Conservation (phyloP, 2,888 invertebrate genomes). For the Ditylenchus weischeri region DNA sequence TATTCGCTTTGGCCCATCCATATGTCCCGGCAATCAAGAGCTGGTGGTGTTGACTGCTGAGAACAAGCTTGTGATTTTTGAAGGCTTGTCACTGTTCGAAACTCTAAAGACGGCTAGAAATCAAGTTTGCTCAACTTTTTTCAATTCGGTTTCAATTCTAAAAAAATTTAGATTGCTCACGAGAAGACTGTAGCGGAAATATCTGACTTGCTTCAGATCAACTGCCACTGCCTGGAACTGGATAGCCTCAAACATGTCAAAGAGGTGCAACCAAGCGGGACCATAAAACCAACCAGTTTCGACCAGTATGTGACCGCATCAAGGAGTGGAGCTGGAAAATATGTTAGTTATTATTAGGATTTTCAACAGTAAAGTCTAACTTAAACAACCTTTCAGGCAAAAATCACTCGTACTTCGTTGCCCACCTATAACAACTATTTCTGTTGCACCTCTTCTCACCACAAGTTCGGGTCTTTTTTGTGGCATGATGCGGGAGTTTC, state of each 20-base stretch:
- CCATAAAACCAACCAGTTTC: slow-evolving; percentile 29
- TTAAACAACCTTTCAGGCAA: slow-evolving; percentile 27
- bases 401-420: slow-evolving; percentile 35
- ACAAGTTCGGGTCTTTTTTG: slow-evolving; percentile 42
- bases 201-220: slow-evolving; percentile 41
- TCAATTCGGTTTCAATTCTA: neutral
- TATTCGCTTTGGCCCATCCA: slow-evolving; percentile 42
- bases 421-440: slow-evolving; percentile 46
- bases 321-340: slow-evolving; percentile 17
- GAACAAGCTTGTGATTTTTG: slow-evolving; percentile 22
- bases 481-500: slow-evolving; percentile 40
- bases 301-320: slow-evolving; percentile 46
- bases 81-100: slow-evolving; percentile 39
- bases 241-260: slow-evolving; percentile 21
- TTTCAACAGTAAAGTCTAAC: too few species aligned
- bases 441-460: slow-evolving; percentile 30
- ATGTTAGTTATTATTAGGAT: slow-evolving; percentile 10
- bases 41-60: slow-evolving; percentile 19
- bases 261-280: slow-evolving; percentile 39
- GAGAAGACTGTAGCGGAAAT: slow-evolving; percentile 40
- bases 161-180: slow-evolving; percentile 38
- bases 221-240: slow-evolving; percentile 36
- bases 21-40: slow-evolving; percentile 40
- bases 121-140: slow-evolving; percentile 29
- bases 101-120: slow-evolving; percentile 39